Conservation (phyloP, 2,888 invertebrate genomes). For the Portevinia maculata region DNA sequence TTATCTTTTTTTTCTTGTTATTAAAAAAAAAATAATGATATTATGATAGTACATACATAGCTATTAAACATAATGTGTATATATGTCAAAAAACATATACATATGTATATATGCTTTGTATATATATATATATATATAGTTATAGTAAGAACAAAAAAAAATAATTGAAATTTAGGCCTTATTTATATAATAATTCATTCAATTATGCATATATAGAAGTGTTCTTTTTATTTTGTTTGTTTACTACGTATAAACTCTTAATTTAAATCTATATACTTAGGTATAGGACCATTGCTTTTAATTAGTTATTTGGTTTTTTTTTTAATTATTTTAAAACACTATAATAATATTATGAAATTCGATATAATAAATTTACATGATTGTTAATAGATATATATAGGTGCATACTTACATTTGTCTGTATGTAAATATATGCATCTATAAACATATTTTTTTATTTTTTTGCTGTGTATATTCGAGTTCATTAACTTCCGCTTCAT, state of each 20-base stretch:
- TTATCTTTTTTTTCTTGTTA: conserved; percentile 23
- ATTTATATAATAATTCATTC: conserved; percentile 66
- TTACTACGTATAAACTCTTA: conserved; percentile 57
- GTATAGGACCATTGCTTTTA: conserved; percentile 73
- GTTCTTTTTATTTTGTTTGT: conserved; percentile 43
- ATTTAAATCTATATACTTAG: conserved; percentile 65
- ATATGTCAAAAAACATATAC: conserved; percentile 74
- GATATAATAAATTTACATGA: conserved; percentile 45
- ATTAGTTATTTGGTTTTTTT: conserved; percentile 62
- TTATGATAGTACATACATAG: conserved; percentile 61
- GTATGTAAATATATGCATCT: conserved; percentile 34
- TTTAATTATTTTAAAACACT: conserved; percentile 41
- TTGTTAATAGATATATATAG: conserved; percentile 23
- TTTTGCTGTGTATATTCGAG: conserved; percentile 44
- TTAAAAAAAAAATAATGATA: conserved; percentile 49
- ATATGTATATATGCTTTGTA: conserved; percentile 69
- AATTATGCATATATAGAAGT: conserved; percentile 44
- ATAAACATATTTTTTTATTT: conserved; percentile 15
- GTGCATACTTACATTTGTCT: conserved; percentile 21
- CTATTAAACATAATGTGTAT: conserved; percentile 67
- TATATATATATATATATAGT: conserved; percentile 67
- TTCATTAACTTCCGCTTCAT: conserved; percentile 35
- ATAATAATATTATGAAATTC: conserved; percentile 62
- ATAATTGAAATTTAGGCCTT: conserved; percentile 69
- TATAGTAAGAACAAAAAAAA: conserved; percentile 55